Conservation (phyloP, 2,113 vertebrate genomes). For the Agelaius phoeniceus region DNA sequence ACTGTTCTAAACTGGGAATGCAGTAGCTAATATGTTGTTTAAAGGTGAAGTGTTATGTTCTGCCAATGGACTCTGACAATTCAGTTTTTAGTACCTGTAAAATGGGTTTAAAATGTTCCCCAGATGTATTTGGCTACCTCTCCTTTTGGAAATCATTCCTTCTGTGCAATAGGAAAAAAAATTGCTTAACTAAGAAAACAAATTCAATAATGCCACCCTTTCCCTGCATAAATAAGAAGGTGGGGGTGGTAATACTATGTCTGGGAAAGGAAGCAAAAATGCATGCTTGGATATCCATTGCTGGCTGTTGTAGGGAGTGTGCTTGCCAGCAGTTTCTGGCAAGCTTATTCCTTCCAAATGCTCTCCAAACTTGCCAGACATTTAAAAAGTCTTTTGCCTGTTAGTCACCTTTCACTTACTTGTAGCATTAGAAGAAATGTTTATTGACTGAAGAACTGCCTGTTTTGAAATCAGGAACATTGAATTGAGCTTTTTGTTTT, state of each 20-base stretch:
- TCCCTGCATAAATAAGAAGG: conserved; percentile 18
- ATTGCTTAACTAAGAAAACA: neutral
- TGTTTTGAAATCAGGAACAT: conserved; percentile 1
- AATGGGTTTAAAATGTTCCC: neutral
- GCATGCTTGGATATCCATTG: conserved; percentile 14
- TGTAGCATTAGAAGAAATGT: neutral
- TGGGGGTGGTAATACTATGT: conserved; percentile 7
- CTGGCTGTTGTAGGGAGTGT: neutral
- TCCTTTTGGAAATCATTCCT: neutral
- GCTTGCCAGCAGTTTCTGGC: conserved; percentile 45
- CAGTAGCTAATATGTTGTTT: neutral
- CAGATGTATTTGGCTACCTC: neutral
- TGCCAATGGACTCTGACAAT: neutral
- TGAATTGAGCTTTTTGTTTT: neutral
- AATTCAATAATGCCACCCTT: conserved; percentile 40
- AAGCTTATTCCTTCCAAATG: neutral
- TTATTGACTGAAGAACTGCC: neutral
- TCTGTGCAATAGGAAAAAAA: neutral
- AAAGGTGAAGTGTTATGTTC: neutral
- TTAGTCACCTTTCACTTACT: conserved; percentile 51
- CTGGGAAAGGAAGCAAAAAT: conserved; percentile 47
- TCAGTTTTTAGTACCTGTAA: neutral
- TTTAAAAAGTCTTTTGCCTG: conserved; percentile 35
- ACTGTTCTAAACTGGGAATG: neutral
- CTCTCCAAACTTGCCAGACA: conserved; percentile 21